Conservation (phyloP, 2,113 vertebrate species). For the Carlito syrichta region DNA sequence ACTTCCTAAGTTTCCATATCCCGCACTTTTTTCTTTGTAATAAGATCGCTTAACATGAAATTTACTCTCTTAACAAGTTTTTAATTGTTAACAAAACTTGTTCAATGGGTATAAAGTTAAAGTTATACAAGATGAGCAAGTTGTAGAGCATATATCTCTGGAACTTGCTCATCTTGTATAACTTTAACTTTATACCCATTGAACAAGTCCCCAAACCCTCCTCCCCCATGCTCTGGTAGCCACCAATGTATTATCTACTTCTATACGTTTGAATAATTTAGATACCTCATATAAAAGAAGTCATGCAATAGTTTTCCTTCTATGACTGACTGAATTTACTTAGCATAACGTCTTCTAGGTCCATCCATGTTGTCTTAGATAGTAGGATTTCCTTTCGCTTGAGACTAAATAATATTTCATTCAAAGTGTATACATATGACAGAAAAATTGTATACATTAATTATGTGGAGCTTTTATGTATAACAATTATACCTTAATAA, state of each 20-base stretch:
- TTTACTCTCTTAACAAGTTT: not conserved
- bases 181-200: not conserved
- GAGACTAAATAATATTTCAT: not conserved
- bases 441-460: not conserved
- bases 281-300: not conserved
- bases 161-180: not conserved
- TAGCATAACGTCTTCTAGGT: not conserved
- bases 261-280: not conserved
- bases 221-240: too few species aligned
- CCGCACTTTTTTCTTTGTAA: not conserved
- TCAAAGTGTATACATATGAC: not conserved
- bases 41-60: not conserved
- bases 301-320: not conserved
- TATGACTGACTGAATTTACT: not conserved
- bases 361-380: not conserved
- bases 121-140: too few species aligned
- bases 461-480: not conserved
- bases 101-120: too few species aligned
- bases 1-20: not conserved
- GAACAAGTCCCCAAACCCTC: not conserved
- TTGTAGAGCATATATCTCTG: too few species aligned
- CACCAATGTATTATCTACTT: not conserved
- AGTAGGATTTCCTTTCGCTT: not conserved
- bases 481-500: not conserved
- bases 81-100: not conserved